Conservation (phyloP, 2,888 invertebrate genomes). For the Boloria euphrosyne region DNA sequence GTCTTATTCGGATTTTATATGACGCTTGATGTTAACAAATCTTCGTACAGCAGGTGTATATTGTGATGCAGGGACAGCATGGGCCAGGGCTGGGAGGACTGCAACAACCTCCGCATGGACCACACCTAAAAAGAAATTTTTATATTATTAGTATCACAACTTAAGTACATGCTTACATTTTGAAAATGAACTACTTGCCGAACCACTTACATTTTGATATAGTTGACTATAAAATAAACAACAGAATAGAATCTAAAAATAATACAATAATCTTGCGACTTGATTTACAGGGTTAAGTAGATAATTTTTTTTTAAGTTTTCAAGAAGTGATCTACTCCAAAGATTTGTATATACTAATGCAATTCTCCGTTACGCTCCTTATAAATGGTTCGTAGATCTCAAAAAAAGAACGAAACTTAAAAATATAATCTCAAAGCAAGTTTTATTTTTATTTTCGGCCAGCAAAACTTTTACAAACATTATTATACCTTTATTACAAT, state of each 20-base stretch:
- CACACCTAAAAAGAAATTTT: conserved; percentile 55
- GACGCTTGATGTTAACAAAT: conserved; percentile 54
- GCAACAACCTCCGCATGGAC: conserved; percentile 48
- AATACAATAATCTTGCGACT: no score
- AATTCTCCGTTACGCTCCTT: conserved; percentile 36
- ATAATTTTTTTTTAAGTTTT: conserved; percentile 47
- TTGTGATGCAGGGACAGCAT: conserved; percentile 68
- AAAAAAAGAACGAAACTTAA: conserved; percentile 45
- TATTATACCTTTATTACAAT: no score
- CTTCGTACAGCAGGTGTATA: conserved; percentile 75
- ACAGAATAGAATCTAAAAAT: no score
- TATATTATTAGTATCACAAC: background rate
- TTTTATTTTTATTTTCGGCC: no score
- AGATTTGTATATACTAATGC: conserved; percentile 61
- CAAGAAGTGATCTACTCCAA: conserved; percentile 48
- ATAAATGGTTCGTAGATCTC: conserved; percentile 52
- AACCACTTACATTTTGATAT: conserved; percentile 32
- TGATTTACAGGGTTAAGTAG: no score
- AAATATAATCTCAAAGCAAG: background rate
- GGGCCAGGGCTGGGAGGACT: conserved; percentile 47
- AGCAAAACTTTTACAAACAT: no score
- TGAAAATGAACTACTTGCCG: no score
- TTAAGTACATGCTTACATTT: no score
- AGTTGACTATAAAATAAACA: background rate
- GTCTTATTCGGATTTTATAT: background rate